A percentile compares a stretch with the other conserved stretches of the same genome.
Evolutionary conservation across 2,797 vertebrate species (phyloP).

Genomic region (Chelidonichthys spinosus): DNA sequence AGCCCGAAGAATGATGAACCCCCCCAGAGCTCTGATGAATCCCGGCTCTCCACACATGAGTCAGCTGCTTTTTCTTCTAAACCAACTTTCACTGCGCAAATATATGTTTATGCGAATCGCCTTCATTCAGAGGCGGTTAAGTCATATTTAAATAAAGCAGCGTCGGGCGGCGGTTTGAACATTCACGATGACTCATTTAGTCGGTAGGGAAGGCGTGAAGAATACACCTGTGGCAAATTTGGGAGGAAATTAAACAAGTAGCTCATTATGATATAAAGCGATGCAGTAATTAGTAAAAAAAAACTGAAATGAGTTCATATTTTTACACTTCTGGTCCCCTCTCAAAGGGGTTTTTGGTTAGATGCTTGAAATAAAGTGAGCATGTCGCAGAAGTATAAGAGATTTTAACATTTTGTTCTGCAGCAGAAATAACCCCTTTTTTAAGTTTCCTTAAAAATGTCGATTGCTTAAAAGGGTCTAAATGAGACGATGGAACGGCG

Average conservation of each 20-base stretch:
- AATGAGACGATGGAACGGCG: no score
- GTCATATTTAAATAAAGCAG: not conserved
- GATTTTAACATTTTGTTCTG: not conserved
- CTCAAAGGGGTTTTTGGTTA: not conserved
- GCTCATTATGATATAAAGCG: not conserved
- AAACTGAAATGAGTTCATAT: not conserved
- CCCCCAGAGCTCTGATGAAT: not conserved
- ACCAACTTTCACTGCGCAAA: not conserved
- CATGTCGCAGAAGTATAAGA: not conserved
- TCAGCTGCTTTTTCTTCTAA: not conserved
- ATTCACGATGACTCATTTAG: not conserved
- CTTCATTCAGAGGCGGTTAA: not conserved
- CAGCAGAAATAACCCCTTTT: not conserved
- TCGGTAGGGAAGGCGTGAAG: not conserved
- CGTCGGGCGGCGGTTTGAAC: not conserved
- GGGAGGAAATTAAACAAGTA: not conserved
- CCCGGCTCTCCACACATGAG: not conserved
- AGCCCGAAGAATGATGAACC: slow-evolving; percentile 30
- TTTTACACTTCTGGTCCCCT: not conserved
- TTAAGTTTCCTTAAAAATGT: not conserved
- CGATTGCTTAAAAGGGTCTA: not conserved
- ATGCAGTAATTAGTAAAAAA: not conserved
- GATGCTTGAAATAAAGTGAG: not conserved
- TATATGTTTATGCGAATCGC: not conserved
- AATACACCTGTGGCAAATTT: not conserved